Conservation (phyloP, 2,113 vertebrate genomes). For the Poeciliopsis prolifica region DNA sequence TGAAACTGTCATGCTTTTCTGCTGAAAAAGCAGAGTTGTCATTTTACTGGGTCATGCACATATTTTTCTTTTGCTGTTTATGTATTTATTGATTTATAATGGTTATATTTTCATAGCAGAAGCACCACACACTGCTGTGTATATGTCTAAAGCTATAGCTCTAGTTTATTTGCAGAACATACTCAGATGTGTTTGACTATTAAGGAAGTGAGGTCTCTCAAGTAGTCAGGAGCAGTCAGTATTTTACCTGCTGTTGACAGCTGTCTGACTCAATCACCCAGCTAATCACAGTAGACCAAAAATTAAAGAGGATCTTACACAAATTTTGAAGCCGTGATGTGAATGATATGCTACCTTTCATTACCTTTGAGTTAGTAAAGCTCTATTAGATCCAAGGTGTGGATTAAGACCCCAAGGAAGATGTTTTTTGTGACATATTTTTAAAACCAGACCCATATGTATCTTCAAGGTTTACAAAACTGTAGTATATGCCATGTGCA, state of each 20-base stretch:
- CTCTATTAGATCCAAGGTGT: too few species aligned
- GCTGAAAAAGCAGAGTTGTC: constrained; percentile 45
- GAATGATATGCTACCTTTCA: background rate
- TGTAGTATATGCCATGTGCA: too few species aligned
- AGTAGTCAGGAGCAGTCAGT: background rate
- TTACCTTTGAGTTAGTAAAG: background rate
- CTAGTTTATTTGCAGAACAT: background rate
- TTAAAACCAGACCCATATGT: too few species aligned
- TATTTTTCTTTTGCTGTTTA: constrained; percentile 24
- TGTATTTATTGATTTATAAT: constrained; percentile 41
- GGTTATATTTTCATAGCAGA: background rate
- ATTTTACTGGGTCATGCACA: constrained; percentile 27
- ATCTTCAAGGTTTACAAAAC: too few species aligned
- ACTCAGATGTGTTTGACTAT: background rate
- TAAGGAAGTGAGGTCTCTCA: background rate
- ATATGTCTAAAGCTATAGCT: background rate
- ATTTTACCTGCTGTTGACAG: background rate
- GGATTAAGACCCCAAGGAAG: background rate
- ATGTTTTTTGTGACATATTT: background rate
- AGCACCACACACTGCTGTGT: background rate
- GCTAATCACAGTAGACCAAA: background rate
- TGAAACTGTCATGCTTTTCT: constrained; percentile 21
- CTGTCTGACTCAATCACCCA: background rate
- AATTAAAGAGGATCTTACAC: background rate
- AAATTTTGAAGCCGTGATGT: background rate